Conservation (phyloP, 2,888 invertebrate genomes). For the Stomorhina lunata region DNA sequence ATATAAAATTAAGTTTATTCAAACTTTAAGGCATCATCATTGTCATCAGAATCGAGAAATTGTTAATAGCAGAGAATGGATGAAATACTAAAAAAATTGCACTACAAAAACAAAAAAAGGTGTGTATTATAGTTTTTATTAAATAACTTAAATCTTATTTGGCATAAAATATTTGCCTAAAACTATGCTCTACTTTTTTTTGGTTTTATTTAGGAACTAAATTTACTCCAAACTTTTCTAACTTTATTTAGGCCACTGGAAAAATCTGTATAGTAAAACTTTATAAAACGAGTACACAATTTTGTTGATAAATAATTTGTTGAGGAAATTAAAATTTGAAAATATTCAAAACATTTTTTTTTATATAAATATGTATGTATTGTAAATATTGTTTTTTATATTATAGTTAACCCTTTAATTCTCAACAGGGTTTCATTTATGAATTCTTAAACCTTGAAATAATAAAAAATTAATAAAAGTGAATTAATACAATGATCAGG, state of each 20-base stretch:
- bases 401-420: too few relatives aligned
- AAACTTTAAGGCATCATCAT: slow-evolving; percentile 19
- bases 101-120: neutral
- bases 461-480: too few relatives aligned
- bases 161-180: neutral
- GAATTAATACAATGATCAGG: too few relatives aligned
- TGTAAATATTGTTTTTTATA: too few relatives aligned
- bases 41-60: neutral
- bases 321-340: too few relatives aligned
- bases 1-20: slow-evolving; percentile 34
- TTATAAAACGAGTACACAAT: neutral
- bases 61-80: neutral
- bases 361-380: too few relatives aligned
- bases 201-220: too few relatives aligned
- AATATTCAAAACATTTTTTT: too few relatives aligned
- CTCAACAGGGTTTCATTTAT: too few relatives aligned
- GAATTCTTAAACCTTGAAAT: too few relatives aligned
- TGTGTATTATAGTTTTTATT: slow-evolving; percentile 20
- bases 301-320: too few relatives aligned
- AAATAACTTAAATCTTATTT: neutral
- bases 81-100: slow-evolving; percentile 29
- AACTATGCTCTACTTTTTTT: neutral
- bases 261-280: slow-evolving; percentile 1
- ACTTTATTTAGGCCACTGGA: slow-evolving; percentile 2
- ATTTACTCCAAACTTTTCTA: neutral